phyloP scores from a whole-genome alignment of 2,888 invertebrate species.

The Cremastinae sp. region DNA sequence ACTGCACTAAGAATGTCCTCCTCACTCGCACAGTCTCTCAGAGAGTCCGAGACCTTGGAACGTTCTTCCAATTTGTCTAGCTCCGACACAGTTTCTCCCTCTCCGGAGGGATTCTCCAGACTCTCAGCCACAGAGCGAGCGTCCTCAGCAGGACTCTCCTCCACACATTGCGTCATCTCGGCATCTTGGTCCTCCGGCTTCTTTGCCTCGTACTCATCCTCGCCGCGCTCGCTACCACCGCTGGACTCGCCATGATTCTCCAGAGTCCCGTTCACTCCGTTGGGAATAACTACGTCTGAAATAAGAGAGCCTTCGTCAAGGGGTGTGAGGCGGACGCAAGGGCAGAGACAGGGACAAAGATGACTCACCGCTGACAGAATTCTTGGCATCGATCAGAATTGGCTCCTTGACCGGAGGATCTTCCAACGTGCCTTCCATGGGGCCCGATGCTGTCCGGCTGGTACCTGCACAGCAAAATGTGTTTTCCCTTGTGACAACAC shows the following conservation, averaged over 20 bases:
- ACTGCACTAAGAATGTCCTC: constrained; percentile 81
- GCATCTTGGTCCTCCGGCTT: constrained; percentile 68
- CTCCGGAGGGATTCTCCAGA: constrained; percentile 67
- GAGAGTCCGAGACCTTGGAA: constrained; percentile 65
- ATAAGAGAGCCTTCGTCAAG: constrained; percentile 53
- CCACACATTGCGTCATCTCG: constrained; percentile 65
- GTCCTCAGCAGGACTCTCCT: constrained; percentile 70
- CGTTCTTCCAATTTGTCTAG: constrained; percentile 35
- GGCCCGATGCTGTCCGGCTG: constrained; percentile 71
- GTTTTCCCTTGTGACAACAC: not conserved
- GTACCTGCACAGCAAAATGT: constrained; percentile 50
- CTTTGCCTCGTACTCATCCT: constrained; percentile 68
- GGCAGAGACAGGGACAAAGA: no score
- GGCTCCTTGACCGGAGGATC: constrained; percentile 78
- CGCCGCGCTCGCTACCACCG: constrained; percentile 57
- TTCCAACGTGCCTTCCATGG: constrained; percentile 79
- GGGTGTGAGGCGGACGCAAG: no score
- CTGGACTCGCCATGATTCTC: constrained; percentile 69
- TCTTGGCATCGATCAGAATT: constrained; percentile 71
- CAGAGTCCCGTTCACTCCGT: constrained; percentile 80
- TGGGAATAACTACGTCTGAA: constrained; percentile 78
- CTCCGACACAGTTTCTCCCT: constrained; percentile 55
- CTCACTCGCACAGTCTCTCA: constrained; percentile 80
- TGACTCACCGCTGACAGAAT: constrained; percentile 73
- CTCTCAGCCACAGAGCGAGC: constrained; percentile 61